Evolutionary conservation across 2,797 vertebrate species (phyloP), one percentile per base, ranked within the genome.

Genomic region (Enteromius unitaeniatus): DNA sequence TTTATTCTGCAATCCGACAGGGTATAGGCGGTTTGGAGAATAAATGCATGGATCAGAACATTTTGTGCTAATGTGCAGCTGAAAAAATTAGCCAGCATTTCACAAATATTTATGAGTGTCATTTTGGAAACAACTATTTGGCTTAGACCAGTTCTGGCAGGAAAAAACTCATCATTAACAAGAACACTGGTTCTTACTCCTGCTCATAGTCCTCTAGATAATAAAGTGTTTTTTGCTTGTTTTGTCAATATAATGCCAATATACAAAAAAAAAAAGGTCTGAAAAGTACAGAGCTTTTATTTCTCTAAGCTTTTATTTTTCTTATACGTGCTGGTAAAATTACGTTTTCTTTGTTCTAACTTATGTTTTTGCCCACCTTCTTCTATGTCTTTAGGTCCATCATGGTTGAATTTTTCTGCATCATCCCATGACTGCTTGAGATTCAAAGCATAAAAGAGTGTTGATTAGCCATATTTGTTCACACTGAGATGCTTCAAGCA

Each of bases 361-460:
- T 47, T 42, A 53, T 3, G 23, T 64, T 6, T 68, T 17, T 78
- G 26, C 60, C 26, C 60, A 28, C 13, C 2, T 28, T 28, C 26
- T 26, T 6, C 11, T 13, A 53, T 21, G 17, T n/a, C 51, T 53
- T 19, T 53, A 53, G 19, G 76, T 75, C 51, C 60, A 17, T 60
- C 67, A 47, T 47, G 76, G 23, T 23, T 86, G 55, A 65, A 87
- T 67, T 69, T 40, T 37, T 49, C 76, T 75, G 13, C 53, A 83
- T 88, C 74, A 55, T 79, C 58, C 49, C 37, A 31, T 65, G 65
- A 58, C 72, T 72, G 55, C 58, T 55, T 34, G 55, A 21, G 78
- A 84, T 90, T 92, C 86, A 90, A 87, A 88, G 83, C 3, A 40
- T 60, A 28, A 82, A 75, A 73, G 49, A 45, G 65, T 40, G 6